These are phyloP conservation scores for Vollenhovia emeryi DNA, from an alignment of 1,140 invertebrate genomes.

Conservation along the genomic window DNA sequence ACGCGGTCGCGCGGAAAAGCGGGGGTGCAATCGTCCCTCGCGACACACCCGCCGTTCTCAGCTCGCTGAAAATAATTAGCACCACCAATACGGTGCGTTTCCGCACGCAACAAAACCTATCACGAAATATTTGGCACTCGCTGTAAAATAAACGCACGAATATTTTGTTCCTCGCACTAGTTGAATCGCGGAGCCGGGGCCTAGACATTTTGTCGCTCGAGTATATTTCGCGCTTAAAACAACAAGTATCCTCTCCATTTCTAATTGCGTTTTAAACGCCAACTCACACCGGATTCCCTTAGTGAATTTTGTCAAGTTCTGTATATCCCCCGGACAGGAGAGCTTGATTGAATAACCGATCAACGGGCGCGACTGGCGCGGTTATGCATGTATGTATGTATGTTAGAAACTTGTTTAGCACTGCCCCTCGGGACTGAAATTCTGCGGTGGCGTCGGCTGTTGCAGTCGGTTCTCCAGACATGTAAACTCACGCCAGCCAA, in stretches of 20 bases:
- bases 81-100: background rate
- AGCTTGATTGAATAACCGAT: constrained; percentile 73
- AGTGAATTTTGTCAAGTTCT: constrained; percentile 48
- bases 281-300: constrained; percentile 28
- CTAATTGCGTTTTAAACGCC: background rate
- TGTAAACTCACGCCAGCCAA: constrained; percentile 69
- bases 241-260: background rate
- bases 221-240: background rate
- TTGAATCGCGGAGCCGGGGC: too few species aligned
- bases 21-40: background rate
- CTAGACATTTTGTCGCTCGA: background rate
- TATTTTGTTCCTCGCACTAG: background rate
- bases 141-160: background rate
- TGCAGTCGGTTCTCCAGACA: constrained; percentile 64
- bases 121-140: background rate
- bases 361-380: constrained; percentile 64
- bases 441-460: constrained; percentile 62
- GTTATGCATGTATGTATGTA: constrained; percentile 73
- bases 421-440: constrained; percentile 70
- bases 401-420: constrained; percentile 75
- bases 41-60: background rate
- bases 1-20: background rate
- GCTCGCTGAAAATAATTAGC: background rate
- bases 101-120: too few species aligned
- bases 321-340: constrained; percentile 58